A percentile compares a stretch with the other conserved stretches of the same genome.
Evolutionary conservation across 2,797 vertebrate genomes (phyloP).

Genomic region (Amniataba percoides): DNA sequence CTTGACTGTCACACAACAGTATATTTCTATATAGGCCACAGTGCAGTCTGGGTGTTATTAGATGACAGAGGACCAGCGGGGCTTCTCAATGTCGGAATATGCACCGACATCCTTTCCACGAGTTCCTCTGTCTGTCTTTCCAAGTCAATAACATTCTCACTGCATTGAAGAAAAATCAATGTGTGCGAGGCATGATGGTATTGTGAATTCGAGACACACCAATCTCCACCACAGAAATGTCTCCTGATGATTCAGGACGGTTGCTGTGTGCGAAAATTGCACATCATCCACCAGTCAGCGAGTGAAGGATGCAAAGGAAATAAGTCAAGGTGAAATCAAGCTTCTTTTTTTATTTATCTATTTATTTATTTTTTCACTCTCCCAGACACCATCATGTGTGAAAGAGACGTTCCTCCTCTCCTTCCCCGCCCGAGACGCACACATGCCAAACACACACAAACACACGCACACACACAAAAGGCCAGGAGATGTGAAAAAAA

Average conservation of each 20-base stretch:
- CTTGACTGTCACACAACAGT: constrained; percentile 20
- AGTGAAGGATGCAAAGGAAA: constrained; percentile 68
- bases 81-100: constrained; percentile 62
- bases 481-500: constrained; percentile 34
- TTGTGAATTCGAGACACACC: constrained; percentile 77
- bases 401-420: constrained; percentile 35
- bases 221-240: constrained; percentile 67
- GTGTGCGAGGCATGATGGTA: constrained; percentile 63
- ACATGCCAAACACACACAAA: constrained; percentile 13
- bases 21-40: constrained; percentile 36
- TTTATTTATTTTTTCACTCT: constrained; percentile 27
- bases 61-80: constrained; percentile 42
- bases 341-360: constrained; percentile 29
- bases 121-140: constrained; percentile 61
- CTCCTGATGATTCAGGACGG: constrained; percentile 75
- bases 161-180: constrained; percentile 77
- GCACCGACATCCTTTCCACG: constrained; percentile 43
- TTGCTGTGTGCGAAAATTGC: constrained; percentile 68
- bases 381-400: constrained; percentile 34
- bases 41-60: constrained; percentile 34
- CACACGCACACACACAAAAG: no score
- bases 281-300: constrained; percentile 65
- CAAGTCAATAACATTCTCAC: constrained; percentile 69
- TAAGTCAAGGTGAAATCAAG: constrained; percentile 74
- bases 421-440: constrained; percentile 30